Evolutionary conservation across 2,888 invertebrate species (phyloP).

Genomic region (Scaeva pyrastri): DNA sequence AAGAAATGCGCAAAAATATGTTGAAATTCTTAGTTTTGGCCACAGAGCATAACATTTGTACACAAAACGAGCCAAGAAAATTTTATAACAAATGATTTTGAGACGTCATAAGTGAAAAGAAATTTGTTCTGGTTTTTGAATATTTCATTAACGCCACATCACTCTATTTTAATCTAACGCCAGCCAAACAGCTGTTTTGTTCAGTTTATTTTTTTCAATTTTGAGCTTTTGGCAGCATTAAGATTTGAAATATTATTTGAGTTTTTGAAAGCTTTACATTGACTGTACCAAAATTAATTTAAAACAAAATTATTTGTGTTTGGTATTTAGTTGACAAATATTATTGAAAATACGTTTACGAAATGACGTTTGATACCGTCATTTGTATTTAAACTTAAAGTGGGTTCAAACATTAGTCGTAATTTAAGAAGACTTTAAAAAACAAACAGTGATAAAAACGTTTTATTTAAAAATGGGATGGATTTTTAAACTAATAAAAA

Average conservation of each 20-base stretch:
- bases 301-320: background rate
- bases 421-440: too few species aligned
- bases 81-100: constrained; percentile 8
- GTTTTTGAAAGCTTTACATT: constrained; percentile 35
- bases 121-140: constrained; percentile 13
- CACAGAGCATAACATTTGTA: background rate
- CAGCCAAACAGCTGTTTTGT: constrained; percentile 28
- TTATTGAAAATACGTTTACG: too few species aligned
- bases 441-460: too few species aligned
- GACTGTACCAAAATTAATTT: constrained; percentile 28
- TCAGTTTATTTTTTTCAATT: constrained; percentile 1
- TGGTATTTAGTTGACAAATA: too few species aligned
- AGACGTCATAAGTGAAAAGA: constrained; percentile 24
- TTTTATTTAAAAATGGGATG: too few species aligned
- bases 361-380: too few species aligned
- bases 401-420: background rate
- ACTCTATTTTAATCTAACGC: background rate
- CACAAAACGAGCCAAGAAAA: background rate
- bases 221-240: constrained; percentile 27
- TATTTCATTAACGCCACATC: constrained; percentile 41
- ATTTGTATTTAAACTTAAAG: background rate
- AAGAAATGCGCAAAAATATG: constrained; percentile 21
- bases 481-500: too few species aligned
- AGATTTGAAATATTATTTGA: background rate
- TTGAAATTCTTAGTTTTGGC: background rate